Evolutionary conservation across 2,113 vertebrate species (phyloP).

Genomic region (Erythrocebus patas): DNA sequence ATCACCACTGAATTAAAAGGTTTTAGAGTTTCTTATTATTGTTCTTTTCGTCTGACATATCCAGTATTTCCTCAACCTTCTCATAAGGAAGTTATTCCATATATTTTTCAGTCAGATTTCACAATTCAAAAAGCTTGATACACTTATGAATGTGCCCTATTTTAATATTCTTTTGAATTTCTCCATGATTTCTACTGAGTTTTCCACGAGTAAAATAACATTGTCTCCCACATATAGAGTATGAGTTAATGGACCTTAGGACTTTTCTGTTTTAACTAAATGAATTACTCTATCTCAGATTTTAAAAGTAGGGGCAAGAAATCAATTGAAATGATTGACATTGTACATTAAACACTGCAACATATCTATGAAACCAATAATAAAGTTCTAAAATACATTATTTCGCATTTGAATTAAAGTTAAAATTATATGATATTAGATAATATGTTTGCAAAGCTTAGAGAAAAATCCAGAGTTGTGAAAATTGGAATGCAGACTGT

Average conservation of each 20-base stretch:
- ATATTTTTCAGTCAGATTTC: constrained; percentile 7
- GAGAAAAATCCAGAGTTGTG: constrained; percentile 40
- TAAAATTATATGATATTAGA: background rate
- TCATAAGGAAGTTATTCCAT: background rate
- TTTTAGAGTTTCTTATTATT: background rate
- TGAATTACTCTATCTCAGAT: background rate
- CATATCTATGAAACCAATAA: background rate
- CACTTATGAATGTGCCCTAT: background rate
- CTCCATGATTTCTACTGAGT: background rate
- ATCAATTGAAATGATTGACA: background rate
- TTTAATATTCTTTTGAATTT: constrained; percentile 29
- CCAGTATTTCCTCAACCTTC: background rate
- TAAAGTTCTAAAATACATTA: background rate
- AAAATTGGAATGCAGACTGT: constrained; percentile 30
- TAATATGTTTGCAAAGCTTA: constrained; percentile 7
- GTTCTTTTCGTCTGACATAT: background rate
- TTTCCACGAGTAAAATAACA: background rate
- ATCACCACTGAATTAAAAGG: background rate
- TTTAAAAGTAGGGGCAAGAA: background rate
- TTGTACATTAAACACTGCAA: background rate
- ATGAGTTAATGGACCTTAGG: background rate
- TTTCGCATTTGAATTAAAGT: constrained; percentile 14
- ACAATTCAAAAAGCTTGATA: constrained; percentile 14
- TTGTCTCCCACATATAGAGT: background rate
- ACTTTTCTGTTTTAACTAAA: background rate